Conservation (phyloP, 2,797 vertebrate genomes). For the Eleutherodactylus coqui region DNA sequence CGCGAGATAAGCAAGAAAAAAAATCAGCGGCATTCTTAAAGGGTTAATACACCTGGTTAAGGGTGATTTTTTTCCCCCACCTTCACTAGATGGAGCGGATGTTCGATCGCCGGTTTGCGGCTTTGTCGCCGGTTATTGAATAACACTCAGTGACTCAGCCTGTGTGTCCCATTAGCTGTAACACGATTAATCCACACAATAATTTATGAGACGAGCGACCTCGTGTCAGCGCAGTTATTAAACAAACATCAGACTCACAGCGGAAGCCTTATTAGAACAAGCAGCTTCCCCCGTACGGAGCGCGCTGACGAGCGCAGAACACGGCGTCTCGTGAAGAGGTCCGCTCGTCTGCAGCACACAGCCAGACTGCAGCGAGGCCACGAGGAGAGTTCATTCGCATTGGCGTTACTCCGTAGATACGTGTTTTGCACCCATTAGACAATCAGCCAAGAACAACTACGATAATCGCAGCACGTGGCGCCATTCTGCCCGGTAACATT, state of each 20-base stretch:
- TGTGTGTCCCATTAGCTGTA: slow-evolving; percentile 74
- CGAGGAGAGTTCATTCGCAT: not conserved
- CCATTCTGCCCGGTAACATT: no score
- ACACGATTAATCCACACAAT: slow-evolving; percentile 84
- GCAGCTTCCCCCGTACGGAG: slow-evolving; percentile 13
- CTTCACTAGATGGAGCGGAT: not conserved
- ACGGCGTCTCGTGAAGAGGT: not conserved
- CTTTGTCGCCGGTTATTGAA: slow-evolving; percentile 18
- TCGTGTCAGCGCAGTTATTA: slow-evolving; percentile 77
- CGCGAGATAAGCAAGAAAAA: not conserved
- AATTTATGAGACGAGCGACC: slow-evolving; percentile 83
- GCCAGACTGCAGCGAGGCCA: not conserved
- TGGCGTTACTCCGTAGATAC: not conserved
- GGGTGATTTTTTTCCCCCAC: not conserved
- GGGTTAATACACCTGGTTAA: not conserved
- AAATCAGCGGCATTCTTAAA: not conserved
- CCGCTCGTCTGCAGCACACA: not conserved
- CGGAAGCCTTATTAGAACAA: slow-evolving; percentile 47
- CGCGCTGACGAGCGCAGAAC: not conserved
- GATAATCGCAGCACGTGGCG: no score
- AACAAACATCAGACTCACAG: slow-evolving; percentile 70
- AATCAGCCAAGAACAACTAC: no score
- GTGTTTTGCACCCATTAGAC: no score
- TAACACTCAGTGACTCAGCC: slow-evolving; percentile 10
- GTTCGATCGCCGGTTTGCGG: not conserved